Conservation (phyloP, 2,888 invertebrate species). For the Athalia rosae region DNA sequence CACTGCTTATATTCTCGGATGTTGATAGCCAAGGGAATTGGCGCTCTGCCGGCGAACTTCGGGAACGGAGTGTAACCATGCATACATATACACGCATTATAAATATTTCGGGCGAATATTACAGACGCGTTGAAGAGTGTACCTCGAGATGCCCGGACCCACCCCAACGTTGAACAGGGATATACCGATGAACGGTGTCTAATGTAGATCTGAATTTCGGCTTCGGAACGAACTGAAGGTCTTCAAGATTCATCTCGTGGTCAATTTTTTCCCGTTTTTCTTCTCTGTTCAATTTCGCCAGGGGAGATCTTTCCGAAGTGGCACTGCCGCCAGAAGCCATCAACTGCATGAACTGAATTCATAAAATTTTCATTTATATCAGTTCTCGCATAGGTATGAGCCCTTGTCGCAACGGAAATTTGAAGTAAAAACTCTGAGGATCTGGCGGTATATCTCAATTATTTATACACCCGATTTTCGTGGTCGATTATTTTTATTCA, state of each 20-base stretch:
- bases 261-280: neutral
- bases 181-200: neutral
- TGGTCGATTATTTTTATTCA: neutral
- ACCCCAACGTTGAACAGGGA: too few relatives aligned
- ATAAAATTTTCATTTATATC: conserved; percentile 33
- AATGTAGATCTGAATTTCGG: neutral
- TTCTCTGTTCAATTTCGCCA: conserved; percentile 12
- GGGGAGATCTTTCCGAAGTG: conserved; percentile 12
- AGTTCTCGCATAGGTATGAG: too few relatives aligned
- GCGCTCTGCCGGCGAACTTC: neutral
- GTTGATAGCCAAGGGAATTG: conserved; percentile 26
- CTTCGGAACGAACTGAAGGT: too few relatives aligned
- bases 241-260: neutral
- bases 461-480: neutral
- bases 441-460: neutral
- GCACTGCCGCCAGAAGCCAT: conserved; percentile 12
- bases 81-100: neutral
- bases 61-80: neutral
- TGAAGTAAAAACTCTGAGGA: conserved; percentile 8
- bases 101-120: neutral
- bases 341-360: conserved; percentile 10
- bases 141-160: too few relatives aligned
- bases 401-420: neutral
- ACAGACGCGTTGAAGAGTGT: too few relatives aligned
- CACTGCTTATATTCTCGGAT: conserved; percentile 18